Percentiles rank a stretch among this genome's conserved stretches.
These are phyloP conservation scores for Diplazon laetatorius DNA, from an alignment of 2,888 invertebrate species.

Conservation along the genomic window DNA sequence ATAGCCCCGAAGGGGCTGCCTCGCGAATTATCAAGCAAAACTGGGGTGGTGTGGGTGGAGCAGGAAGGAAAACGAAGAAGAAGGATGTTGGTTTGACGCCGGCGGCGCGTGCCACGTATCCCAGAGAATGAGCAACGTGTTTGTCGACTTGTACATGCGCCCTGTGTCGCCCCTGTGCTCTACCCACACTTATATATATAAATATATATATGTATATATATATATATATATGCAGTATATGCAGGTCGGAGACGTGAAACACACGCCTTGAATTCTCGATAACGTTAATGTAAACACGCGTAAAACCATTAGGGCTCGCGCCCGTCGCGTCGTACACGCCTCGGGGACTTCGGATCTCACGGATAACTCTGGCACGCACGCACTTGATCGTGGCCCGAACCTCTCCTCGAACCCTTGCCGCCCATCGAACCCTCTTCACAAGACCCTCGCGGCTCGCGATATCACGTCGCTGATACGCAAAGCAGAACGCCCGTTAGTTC, in stretches of 20 bases:
- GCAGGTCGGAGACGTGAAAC: conserved; percentile 37
- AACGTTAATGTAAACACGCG: conserved; percentile 76
- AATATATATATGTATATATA: too few species aligned
- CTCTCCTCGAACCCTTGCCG: conserved; percentile 21
- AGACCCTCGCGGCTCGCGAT: conserved; percentile 69
- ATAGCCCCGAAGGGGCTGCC: conserved; percentile 5
- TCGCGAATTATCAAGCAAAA: conserved; percentile 35
- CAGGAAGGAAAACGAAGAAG: conserved; percentile 7
- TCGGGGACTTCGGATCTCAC: conserved; percentile 53
- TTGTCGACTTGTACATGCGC: conserved; percentile 23
- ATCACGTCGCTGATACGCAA: conserved; percentile 60
- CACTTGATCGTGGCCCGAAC: conserved; percentile 35
- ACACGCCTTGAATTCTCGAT: conserved; percentile 71
- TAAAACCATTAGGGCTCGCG: conserved; percentile 71
- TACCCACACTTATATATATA: too few species aligned
- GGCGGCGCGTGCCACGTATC: conserved; percentile 39
- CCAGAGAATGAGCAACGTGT: conserved; percentile 45
- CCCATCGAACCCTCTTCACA: conserved; percentile 68
- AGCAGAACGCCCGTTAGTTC: conserved; percentile 40
- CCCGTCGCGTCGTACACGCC: conserved; percentile 46
- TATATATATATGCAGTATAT: conserved; percentile 19
- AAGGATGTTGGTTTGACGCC: conserved; percentile 37
- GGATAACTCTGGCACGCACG: conserved; percentile 61
- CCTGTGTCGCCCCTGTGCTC: neutral
- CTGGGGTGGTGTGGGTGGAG: neutral